Percentiles rank a stretch among this genome's conserved stretches.
These are phyloP conservation scores for Pachypanchax playfairii DNA, from an alignment of 2,113 vertebrate genomes.

Conservation along the genomic window DNA sequence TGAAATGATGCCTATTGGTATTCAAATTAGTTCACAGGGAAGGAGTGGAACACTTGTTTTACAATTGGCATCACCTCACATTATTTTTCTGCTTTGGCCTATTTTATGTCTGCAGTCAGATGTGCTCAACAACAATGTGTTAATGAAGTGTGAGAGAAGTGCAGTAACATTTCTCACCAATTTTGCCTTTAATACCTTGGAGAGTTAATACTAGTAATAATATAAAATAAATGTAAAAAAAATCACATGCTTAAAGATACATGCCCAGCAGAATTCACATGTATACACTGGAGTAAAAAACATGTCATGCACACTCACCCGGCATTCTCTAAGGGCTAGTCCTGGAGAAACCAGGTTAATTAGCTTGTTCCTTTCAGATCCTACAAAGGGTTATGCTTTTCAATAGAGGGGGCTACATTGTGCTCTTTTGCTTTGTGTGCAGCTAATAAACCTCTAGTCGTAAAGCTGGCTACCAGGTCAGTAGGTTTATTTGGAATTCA, in stretches of 20 bases:
- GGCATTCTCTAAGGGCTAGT: constrained; percentile 80
- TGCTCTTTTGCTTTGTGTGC: constrained; percentile 61
- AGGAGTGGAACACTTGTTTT: no score
- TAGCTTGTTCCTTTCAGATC: constrained; percentile 81
- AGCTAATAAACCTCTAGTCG: constrained; percentile 67
- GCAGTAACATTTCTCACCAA: constrained; percentile 65
- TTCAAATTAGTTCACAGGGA: constrained; percentile 22
- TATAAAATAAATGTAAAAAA: constrained; percentile 25
- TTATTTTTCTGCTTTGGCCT: constrained; percentile 11
- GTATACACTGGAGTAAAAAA: neutral
- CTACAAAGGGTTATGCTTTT: constrained; percentile 66
- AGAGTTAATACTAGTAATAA: constrained; percentile 35
- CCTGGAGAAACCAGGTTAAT: constrained; percentile 87
- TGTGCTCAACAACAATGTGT: constrained; percentile 55
- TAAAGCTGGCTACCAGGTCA: constrained; percentile 37
- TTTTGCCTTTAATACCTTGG: constrained; percentile 59
- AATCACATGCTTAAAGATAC: constrained; percentile 8
- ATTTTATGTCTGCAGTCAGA: constrained; percentile 61
- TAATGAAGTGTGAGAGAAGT: constrained; percentile 75
- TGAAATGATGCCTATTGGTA: constrained; percentile 45
- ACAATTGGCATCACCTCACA: no score
- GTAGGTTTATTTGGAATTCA: constrained; percentile 61
- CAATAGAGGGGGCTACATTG: constrained; percentile 65
- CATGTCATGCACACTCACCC: constrained; percentile 27
- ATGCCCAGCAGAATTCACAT: neutral